Percentiles rank a stretch among this genome's conserved stretches.
These are phyloP conservation scores for Synanthedon myopaeformis DNA, from an alignment of 2,888 invertebrate genomes.

Conservation along the genomic window DNA sequence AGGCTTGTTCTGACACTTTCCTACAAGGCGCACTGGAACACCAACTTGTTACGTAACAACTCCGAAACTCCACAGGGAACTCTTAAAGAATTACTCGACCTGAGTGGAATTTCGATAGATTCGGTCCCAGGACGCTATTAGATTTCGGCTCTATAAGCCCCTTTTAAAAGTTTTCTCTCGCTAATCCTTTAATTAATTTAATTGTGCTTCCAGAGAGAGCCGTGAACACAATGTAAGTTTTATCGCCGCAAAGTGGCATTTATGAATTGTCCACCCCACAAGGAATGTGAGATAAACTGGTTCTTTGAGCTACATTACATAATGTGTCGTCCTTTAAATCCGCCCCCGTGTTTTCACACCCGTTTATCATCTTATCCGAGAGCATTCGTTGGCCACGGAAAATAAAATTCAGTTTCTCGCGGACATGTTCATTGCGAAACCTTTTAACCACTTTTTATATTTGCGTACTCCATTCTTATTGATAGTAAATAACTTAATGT, in stretches of 20 bases:
- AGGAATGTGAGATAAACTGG: background rate
- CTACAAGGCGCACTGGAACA: too few relatives aligned
- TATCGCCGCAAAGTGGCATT: background rate
- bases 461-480: too few relatives aligned
- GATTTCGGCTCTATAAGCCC: background rate
- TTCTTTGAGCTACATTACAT: constrained; percentile 1
- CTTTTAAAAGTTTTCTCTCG: background rate
- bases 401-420: background rate
- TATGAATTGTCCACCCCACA: background rate
- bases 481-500: too few relatives aligned
- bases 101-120: background rate
- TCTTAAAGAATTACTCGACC: background rate
- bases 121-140: background rate
- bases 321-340: constrained; percentile 2
- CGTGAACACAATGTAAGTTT: background rate
- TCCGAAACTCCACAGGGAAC: background rate
- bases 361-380: constrained; percentile 1
- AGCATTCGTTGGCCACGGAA: background rate
- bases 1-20: too few relatives aligned
- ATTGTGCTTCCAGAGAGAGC: background rate
- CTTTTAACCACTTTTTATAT: background rate
- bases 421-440: too few relatives aligned
- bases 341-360: background rate
- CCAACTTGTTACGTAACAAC: background rate
- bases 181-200: background rate